Conservation (phyloP, 2,797 vertebrate genomes). For the Silurus lanzhouensis region DNA sequence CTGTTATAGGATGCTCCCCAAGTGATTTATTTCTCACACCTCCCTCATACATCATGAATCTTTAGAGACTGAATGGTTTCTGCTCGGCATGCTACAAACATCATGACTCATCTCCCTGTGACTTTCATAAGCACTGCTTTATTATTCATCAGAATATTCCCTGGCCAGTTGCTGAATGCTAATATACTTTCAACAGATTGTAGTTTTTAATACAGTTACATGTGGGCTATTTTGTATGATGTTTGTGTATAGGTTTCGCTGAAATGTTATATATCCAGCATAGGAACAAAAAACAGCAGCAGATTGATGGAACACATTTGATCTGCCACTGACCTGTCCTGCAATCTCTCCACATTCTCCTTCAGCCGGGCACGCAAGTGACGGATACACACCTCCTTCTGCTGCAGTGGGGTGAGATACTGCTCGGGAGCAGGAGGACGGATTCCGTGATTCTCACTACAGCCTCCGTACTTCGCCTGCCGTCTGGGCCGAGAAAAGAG, state of each 20-base stretch:
- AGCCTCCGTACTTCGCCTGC: conserved; percentile 85
- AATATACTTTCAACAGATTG: not conserved
- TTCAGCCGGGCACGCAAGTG: conserved; percentile 89
- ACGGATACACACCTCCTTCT: conserved; percentile 97
- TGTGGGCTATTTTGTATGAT: not conserved
- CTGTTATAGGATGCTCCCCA: not conserved
- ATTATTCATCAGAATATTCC: not conserved
- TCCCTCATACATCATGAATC: not conserved
- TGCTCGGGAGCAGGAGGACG: conserved; percentile 90
- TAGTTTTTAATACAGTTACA: not conserved
- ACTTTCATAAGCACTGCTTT: not conserved
- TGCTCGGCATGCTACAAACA: not conserved
- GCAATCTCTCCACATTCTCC: conserved; percentile 90
- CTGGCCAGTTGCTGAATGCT: not conserved
- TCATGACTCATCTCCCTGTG: not conserved
- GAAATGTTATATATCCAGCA: not conserved
- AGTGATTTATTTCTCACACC: not conserved
- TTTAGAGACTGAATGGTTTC: not conserved
- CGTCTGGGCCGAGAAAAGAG: conserved; percentile 71
- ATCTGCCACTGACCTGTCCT: conserved; percentile 82
- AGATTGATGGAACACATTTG: not conserved
- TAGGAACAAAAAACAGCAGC: not conserved
- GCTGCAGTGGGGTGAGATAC: conserved; percentile 96
- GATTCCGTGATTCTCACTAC: conserved; percentile 96
- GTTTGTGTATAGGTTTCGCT: not conserved